Percentiles rank a stretch among this genome's conserved stretches.
Conservation (phyloP, 2,888 invertebrate genomes). For the Syritta pipiens region DNA sequence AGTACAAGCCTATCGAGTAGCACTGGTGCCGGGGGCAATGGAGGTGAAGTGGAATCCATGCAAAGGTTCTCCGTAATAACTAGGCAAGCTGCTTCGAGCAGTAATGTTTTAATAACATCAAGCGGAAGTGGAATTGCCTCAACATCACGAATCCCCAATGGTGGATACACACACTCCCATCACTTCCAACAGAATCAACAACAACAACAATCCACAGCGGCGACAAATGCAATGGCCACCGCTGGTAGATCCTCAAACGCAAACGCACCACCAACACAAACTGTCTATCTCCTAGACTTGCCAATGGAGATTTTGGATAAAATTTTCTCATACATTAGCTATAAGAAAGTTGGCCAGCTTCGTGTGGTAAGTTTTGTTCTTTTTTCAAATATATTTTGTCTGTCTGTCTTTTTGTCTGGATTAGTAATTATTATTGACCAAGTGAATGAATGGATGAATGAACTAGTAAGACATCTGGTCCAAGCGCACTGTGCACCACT, state of each 20-base stretch:
- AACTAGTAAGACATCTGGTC: constrained; percentile 17
- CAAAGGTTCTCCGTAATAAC: constrained; percentile 61
- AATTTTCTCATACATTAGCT: constrained; percentile 87
- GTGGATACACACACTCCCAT: constrained; percentile 34
- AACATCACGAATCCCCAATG: constrained; percentile 14
- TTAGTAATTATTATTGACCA: constrained; percentile 23
- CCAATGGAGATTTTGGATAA: constrained; percentile 90
- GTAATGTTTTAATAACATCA: constrained; percentile 51
- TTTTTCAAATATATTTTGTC: constrained; percentile 1
- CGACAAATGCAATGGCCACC: constrained; percentile 59
- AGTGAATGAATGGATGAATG: too few species aligned
- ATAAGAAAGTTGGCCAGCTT: constrained; percentile 88
- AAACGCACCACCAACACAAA: constrained; percentile 32
- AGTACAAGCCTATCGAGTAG: constrained; percentile 75
- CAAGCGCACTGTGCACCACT: neutral
- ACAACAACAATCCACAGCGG: constrained; percentile 59
- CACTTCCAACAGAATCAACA: constrained; percentile 47
- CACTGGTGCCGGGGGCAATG: constrained; percentile 66
- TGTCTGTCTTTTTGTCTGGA: constrained; percentile 1
- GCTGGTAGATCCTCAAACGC: constrained; percentile 46
- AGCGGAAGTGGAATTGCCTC: constrained; percentile 34
- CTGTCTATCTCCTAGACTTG: constrained; percentile 83
- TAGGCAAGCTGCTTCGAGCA: constrained; percentile 60
- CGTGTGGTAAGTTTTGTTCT: constrained; percentile 85
- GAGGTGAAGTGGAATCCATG: constrained; percentile 51